phyloP scores from a whole-genome alignment of 2,797 vertebrate genomes.

The Eulemur coronatus region DNA sequence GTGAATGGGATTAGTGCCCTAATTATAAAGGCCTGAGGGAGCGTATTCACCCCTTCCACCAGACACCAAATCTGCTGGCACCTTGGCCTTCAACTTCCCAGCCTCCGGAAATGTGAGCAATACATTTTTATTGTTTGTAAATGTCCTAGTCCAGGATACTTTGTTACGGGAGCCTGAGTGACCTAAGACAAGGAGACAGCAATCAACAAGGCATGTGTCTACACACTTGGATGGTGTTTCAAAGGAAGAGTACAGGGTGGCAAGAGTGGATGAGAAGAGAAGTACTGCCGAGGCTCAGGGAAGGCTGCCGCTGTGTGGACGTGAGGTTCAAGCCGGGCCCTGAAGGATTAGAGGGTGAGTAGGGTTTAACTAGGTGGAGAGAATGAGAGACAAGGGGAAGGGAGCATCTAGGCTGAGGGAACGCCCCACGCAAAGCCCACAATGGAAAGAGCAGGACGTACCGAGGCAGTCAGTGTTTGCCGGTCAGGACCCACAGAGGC shows the following conservation, averaged over 20 bases:
- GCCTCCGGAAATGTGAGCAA: not conserved
- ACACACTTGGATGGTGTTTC: not conserved
- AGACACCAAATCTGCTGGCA: not conserved
- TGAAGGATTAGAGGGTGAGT: not conserved
- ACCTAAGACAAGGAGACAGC: not conserved
- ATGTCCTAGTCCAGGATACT: too few relatives aligned
- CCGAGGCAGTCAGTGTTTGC: not conserved
- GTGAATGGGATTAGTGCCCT: not conserved
- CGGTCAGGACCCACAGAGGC: not conserved
- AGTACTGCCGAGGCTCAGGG: not conserved
- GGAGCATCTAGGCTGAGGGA: not conserved
- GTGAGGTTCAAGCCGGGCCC: too few relatives aligned
- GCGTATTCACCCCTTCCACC: not conserved
- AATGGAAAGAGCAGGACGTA: fast-evolving
- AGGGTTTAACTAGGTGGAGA: not conserved
- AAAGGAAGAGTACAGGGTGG: not conserved
- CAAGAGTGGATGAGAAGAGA: not conserved
- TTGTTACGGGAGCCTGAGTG: not conserved
- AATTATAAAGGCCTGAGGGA: not conserved
- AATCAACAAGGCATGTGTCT: not conserved
- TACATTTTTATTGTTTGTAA: not conserved
- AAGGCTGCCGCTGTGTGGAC: not conserved
- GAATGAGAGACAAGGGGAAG: not conserved
- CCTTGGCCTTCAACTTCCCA: not conserved
- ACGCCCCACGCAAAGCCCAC: fast-evolving